Evolutionary conservation across 2,113 vertebrate genomes (phyloP).

Genomic region (Thalassoma bifasciatum): DNA sequence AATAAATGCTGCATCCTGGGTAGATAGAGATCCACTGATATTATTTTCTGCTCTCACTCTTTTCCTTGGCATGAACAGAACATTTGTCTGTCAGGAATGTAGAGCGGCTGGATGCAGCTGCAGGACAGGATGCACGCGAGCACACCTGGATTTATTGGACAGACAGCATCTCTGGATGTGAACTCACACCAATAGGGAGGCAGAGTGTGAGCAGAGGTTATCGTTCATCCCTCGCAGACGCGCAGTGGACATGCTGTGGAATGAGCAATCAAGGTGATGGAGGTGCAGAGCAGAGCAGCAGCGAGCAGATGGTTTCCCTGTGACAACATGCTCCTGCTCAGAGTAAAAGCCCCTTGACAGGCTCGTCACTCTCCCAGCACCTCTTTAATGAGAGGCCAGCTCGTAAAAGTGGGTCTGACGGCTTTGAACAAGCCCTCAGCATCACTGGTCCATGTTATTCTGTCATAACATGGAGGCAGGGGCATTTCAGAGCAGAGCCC

Average conservation of each 20-base stretch:
- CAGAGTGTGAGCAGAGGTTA: slow-evolving; percentile 44
- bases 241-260: background rate
- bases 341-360: slow-evolving; percentile 50
- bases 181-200: slow-evolving; percentile 36
- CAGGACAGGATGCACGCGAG: slow-evolving; percentile 14
- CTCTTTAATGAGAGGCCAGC: slow-evolving; percentile 73
- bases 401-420: slow-evolving; percentile 62
- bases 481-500: slow-evolving; percentile 20
- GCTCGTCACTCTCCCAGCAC: slow-evolving; percentile 69
- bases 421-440: slow-evolving; percentile 65
- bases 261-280: slow-evolving; percentile 4
- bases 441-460: slow-evolving; percentile 56
- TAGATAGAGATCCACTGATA: slow-evolving; percentile 18
- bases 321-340: slow-evolving; percentile 43
- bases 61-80: slow-evolving; percentile 31
- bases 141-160: slow-evolving; percentile 64
- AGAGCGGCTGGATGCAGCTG: slow-evolving; percentile 46
- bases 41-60: slow-evolving; percentile 35
- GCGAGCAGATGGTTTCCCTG: slow-evolving; percentile 57
- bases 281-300: slow-evolving; percentile 36
- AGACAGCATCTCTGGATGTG: slow-evolving; percentile 58
- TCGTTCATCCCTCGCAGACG: slow-evolving; percentile 27
- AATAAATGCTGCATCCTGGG: background rate
- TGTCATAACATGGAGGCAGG: slow-evolving; percentile 32
- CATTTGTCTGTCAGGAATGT: slow-evolving; percentile 62